Base-by-base conservation (phyloP, 2,797 vertebrate species). In the Spondyliosoma cantharus region DNA sequence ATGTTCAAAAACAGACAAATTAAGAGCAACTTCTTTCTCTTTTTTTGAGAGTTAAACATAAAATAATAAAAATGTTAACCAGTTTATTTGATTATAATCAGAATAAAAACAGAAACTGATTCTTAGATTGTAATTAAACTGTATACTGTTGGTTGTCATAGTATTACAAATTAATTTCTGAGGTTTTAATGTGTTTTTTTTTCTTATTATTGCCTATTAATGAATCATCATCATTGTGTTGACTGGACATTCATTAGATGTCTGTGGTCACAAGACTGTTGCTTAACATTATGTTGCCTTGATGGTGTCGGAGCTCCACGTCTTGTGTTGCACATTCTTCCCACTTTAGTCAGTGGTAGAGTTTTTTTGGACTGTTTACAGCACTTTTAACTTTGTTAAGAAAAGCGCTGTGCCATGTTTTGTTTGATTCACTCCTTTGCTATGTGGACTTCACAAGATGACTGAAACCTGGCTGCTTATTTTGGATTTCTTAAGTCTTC, bases 351-450 rank as follows among this genome's bases (percentile, higher is more conserved):
- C 63, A 53, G 48, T 17, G 1, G 13, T 12, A 48, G 52, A 24
- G 5, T 27, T 17, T 73, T 69, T 24, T 61, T 37, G 46, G 25
- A 73, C 60, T 82, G 82, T 84, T 89, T 83, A 79, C 76, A 53
- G 20, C 24, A 57, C 67, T 56, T 61, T 20, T 63, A 54, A 70
- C 79, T 83, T 73, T 77, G 80, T 83, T 73, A 66, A 83, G 43
- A 65, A 75, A 81, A 68, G 20, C 5, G 5, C 42, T 74, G 22
- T 2, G 4, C 59, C 58, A 59, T 17, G 57, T 76, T 80, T 43
- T 42, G 59, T 29, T 71, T 60, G 79, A 79, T 80, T 86, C 79
- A 84, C 37, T 52, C 12, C 17, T 84, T 74, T 37, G 73, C 80
- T 58, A 42, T 85, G 72, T 68, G 77, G 77, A 77, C 70, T 32